Base-by-base conservation (phyloP, 2,888 invertebrate species). In the Myopa tessellatipennis region DNA sequence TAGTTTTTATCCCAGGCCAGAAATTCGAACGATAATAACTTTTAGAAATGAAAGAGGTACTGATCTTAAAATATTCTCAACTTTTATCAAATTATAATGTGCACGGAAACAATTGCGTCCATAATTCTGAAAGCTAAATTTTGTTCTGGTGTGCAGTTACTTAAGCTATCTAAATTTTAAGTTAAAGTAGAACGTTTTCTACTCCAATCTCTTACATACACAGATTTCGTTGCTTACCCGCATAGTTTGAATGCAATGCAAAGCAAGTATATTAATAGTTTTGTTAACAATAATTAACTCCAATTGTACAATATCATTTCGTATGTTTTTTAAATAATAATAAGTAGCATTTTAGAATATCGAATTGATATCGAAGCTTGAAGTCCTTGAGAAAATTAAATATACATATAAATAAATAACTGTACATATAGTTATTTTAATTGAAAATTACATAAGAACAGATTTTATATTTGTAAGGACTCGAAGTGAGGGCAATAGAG, bases 371-470 rank as follows among this genome's bases (percentile, higher is more conserved):
- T 26, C 26, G 8, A 5, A 5, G 26, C 26, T 38, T 3, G 34
- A 65, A 65, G 65, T 65, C 65, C 36, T 65, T 36, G 38, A 61
- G 26, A 26, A 26, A 61, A 61, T 61, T 26, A 55, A 36, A 18
- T 72, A 55, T 58, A 18, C 73, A 36, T 63, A 38, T 60, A 65
- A 65, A 14, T 65, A 58, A 58, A 26, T 6, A 74, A 74, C 18
- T 65, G 74, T 74, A 74, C 50, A 65, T 74, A 36, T 65, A 52
- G 52, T 65, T 74, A 55, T 65, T 61, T 40, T 38, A 70, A 45
- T 73, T 34, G 50, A 74, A 50, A 45, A 36, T 58, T 52, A 61
- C 50, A 55, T 55, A 74, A 74, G 73, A 73, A 63, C 73, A 74
- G 67, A 52, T 74, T 67, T 26, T 34, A 50, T 18, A 50, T 18